Conservation (phyloP, 1,140 invertebrate genomes). For the Brachionus koreanus region DNA sequence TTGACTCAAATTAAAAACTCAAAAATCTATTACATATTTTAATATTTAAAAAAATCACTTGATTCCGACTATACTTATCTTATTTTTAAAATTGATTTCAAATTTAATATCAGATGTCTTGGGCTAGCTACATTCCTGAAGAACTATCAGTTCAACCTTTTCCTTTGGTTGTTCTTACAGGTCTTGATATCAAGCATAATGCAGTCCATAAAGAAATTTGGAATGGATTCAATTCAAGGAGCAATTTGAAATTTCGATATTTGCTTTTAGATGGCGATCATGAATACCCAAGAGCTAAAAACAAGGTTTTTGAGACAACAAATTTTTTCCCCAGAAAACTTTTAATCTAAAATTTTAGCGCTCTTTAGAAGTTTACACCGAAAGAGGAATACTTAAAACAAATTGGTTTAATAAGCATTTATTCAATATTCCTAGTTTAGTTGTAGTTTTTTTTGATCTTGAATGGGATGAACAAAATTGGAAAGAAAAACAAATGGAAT, state of each 20-base stretch:
- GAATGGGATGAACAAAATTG: conserved; percentile 92
- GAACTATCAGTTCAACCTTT: conserved; percentile 72
- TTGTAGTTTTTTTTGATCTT: conserved; percentile 90
- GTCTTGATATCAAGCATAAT: conserved; percentile 77
- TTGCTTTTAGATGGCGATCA: conserved; percentile 68
- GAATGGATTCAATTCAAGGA: conserved; percentile 80
- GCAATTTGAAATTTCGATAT: conserved; percentile 74
- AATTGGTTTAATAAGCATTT: conserved; percentile 95
- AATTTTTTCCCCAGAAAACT: not conserved
- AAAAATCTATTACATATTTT: not conserved
- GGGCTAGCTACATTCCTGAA: conserved; percentile 57
- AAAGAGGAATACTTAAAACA: conserved; percentile 88
- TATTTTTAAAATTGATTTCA: not conserved
- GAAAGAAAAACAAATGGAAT: conserved; percentile 89
- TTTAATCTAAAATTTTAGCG: not conserved
- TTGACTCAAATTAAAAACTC: not conserved
- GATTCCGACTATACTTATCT: not conserved
- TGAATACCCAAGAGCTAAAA: conserved; percentile 82
- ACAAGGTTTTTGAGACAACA: conserved; percentile 66
- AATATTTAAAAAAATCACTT: conserved; percentile 5
- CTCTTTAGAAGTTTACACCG: not conserved
- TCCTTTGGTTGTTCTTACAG: conserved; percentile 76
- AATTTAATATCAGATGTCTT: conserved; percentile 51
- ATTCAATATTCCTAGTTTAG: conserved; percentile 79
- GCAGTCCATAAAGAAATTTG: conserved; percentile 80